A percentile compares a stretch with the other conserved stretches of the same genome.
phyloP scores from a whole-genome alignment of 2,888 invertebrate genomes.

The Rhyacophila evoluta region DNA sequence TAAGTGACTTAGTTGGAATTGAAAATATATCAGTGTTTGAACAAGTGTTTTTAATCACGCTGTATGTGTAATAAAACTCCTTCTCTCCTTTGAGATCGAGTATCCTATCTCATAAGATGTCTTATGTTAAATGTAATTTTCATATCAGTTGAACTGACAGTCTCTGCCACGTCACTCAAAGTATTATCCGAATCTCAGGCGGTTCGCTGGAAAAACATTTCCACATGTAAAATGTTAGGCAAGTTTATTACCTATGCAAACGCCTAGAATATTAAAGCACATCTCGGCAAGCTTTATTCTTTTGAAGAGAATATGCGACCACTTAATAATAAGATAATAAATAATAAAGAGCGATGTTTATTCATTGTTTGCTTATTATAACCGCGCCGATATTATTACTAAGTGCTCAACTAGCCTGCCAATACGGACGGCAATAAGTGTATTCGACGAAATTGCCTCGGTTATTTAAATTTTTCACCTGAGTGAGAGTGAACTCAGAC shows the following conservation, averaged over 20 bases:
- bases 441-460: too few species aligned
- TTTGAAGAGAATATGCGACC: too few species aligned
- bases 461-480: too few species aligned
- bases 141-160: slow-evolving; percentile 19
- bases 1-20: too few species aligned
- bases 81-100: neutral
- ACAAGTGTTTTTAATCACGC: neutral
- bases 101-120: slow-evolving; percentile 19
- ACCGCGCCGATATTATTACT: too few species aligned
- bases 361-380: too few species aligned
- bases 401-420: too few species aligned
- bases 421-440: too few species aligned
- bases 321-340: too few species aligned
- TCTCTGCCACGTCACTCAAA: slow-evolving; percentile 12
- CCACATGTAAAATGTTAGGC: neutral
- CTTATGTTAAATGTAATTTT: slow-evolving; percentile 20
- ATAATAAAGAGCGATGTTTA: too few species aligned
- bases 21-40: too few species aligned
- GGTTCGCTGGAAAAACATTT: neutral
- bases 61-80: neutral
- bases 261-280: neutral
- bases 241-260: neutral
- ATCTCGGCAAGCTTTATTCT: neutral
- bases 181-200: neutral
- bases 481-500: too few species aligned